A percentile compares a stretch with the other conserved stretches of the same genome.
Evolutionary conservation across 2,888 invertebrate species (phyloP).

Genomic region (Xestobium rufovillosum): DNA sequence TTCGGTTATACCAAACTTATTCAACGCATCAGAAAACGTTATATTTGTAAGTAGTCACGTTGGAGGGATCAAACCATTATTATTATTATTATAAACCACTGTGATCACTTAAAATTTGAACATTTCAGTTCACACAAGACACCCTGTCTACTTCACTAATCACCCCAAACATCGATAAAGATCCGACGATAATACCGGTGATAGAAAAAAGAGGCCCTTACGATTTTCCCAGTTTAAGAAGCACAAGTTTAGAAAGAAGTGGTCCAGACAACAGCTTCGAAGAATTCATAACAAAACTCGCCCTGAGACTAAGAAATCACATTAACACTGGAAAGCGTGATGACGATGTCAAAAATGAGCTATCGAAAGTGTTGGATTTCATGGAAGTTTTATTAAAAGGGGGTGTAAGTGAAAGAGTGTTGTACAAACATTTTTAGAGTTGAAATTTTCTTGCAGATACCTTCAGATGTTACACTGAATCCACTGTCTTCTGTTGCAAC

Average conservation of each 20-base stretch:
- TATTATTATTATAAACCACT: slow-evolving; percentile 6
- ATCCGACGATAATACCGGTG: too few species aligned
- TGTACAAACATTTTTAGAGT: too few species aligned
- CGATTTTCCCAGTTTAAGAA: too few species aligned
- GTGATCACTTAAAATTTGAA: too few species aligned
- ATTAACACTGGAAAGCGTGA: background rate
- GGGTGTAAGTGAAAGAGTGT: too few species aligned
- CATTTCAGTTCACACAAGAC: slow-evolving; percentile 1
- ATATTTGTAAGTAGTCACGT: slow-evolving; percentile 33
- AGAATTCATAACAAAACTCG: background rate
- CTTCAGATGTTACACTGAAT: background rate
- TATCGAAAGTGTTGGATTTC: background rate
- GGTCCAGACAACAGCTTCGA: too few species aligned
- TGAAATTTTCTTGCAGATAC: too few species aligned
- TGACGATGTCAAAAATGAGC: slow-evolving; percentile 5
- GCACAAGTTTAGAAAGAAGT: too few species aligned
- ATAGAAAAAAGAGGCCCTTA: background rate
- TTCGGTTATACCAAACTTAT: slow-evolving; percentile 31
- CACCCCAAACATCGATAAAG: too few species aligned
- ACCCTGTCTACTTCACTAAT: too few species aligned
- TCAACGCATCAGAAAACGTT: slow-evolving; percentile 32
- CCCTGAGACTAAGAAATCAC: background rate
- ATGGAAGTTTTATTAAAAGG: background rate
- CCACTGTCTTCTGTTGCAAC: slow-evolving; percentile 5
- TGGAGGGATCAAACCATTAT: slow-evolving; percentile 15